Evolutionary conservation across 2,797 vertebrate genomes (phyloP).

Genomic region (Argyrosomus regius): DNA sequence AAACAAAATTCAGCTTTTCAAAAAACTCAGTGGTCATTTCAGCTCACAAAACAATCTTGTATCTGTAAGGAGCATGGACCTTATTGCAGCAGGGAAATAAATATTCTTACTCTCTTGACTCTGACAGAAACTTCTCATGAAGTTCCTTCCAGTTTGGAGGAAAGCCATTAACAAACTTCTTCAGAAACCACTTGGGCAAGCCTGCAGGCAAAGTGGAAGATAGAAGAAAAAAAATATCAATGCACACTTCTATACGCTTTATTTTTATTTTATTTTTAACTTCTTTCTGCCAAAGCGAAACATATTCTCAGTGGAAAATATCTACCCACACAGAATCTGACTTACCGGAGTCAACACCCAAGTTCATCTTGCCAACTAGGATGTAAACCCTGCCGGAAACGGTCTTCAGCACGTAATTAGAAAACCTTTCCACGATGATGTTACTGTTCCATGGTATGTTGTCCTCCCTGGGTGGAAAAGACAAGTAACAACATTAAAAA

Average conservation of each 20-base stretch:
- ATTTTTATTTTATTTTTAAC: background rate
- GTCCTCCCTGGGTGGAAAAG: constrained; percentile 69
- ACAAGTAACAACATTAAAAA: background rate
- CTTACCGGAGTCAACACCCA: constrained; percentile 54
- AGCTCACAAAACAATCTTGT: background rate
- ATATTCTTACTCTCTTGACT: constrained; percentile 72
- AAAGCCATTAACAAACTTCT: constrained; percentile 83
- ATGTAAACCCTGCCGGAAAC: constrained; percentile 80
- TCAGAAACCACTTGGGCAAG: constrained; percentile 82
- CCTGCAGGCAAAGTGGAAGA: constrained; percentile 62
- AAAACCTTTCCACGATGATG: constrained; percentile 79
- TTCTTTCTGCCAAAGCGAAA: constrained; percentile 6
- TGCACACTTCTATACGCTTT: background rate
- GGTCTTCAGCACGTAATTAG: constrained; percentile 76
- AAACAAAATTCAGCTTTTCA: constrained; percentile 1
- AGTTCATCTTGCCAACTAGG: constrained; percentile 81
- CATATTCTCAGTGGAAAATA: background rate
- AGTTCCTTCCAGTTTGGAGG: constrained; percentile 82
- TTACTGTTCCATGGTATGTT: constrained; percentile 86
- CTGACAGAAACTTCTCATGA: constrained; percentile 72
- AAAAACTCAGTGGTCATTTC: background rate
- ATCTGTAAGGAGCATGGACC: background rate
- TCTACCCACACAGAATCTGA: background rate
- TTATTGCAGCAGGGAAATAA: background rate
- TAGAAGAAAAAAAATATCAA: background rate